Evolutionary conservation across 2,797 vertebrate genomes (phyloP).

Genomic region (Pitangus sulphuratus): DNA sequence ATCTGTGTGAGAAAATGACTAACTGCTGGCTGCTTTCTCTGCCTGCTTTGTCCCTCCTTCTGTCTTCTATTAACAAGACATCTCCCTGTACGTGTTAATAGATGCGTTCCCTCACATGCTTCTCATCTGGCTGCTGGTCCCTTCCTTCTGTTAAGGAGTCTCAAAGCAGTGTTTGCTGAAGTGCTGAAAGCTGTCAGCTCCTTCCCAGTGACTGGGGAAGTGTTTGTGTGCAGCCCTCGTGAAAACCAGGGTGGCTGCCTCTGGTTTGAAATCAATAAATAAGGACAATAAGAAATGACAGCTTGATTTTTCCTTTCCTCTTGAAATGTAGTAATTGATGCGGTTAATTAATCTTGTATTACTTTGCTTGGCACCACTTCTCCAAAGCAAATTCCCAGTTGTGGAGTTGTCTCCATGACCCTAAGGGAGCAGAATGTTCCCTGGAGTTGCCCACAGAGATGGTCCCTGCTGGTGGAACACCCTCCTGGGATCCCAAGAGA

Average conservation of each 20-base stretch:
- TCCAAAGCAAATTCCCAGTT: neutral
- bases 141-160: conserved; percentile 42
- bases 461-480: neutral
- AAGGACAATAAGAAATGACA: neutral
- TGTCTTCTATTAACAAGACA: conserved; percentile 63
- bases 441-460: neutral
- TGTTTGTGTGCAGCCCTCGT: neutral
- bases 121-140: conserved; percentile 55
- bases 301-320: neutral
- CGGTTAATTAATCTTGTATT: neutral
- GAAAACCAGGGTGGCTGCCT: neutral
- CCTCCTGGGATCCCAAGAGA: neutral
- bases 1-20: conserved; percentile 52
- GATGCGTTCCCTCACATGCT: conserved; percentile 58
- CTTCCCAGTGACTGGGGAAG: neutral
- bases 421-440: accelerated
- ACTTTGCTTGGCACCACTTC: neutral
- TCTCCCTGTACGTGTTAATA: conserved; percentile 58
- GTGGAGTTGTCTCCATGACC: neutral
- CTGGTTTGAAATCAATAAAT: neutral
- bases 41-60: conserved; percentile 56
- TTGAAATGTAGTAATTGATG: neutral
- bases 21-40: conserved; percentile 57
- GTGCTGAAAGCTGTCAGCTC: conserved; percentile 66
- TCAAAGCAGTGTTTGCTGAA: conserved; percentile 21